Evolutionary conservation across 2,888 invertebrate species (phyloP).

Genomic region (Drosophila mulleri): DNA sequence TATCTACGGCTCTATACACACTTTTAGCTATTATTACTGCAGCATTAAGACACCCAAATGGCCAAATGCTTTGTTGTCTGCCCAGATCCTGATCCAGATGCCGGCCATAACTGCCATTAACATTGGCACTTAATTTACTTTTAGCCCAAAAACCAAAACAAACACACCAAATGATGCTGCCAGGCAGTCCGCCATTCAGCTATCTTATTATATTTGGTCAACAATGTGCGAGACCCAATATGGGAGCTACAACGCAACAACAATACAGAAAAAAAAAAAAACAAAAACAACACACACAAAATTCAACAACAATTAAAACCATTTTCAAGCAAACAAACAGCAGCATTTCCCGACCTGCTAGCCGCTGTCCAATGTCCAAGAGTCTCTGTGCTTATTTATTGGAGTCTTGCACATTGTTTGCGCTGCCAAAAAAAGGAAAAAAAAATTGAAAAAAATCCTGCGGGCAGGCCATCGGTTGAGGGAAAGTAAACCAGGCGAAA

Average conservation of each 20-base stretch:
- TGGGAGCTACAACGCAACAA: slow-evolving; percentile 46
- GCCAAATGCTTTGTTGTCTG: slow-evolving; percentile 53
- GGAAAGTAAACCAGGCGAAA: slow-evolving; percentile 75
- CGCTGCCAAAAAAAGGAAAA: slow-evolving; percentile 40
- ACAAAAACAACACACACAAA: slow-evolving; percentile 35
- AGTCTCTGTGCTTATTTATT: slow-evolving; percentile 72
- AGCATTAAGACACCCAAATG: slow-evolving; percentile 78
- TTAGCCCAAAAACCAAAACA: slow-evolving; percentile 76
- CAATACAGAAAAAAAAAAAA: slow-evolving; percentile 25
- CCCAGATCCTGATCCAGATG: slow-evolving; percentile 72
- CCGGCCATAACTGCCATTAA: slow-evolving; percentile 78
- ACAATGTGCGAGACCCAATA: slow-evolving; percentile 65
- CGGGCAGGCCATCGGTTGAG: slow-evolving; percentile 11
- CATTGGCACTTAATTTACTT: slow-evolving; percentile 79
- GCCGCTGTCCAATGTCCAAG: slow-evolving; percentile 32
- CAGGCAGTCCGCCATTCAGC: slow-evolving; percentile 30
- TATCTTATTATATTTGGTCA: slow-evolving; percentile 78
- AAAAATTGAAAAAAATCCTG: slow-evolving; percentile 6
- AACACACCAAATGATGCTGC: slow-evolving; percentile 65
- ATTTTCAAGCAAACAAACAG: slow-evolving; percentile 74
- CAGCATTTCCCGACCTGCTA: slow-evolving; percentile 34
- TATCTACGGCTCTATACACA: slow-evolving; percentile 63
- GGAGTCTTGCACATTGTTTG: slow-evolving; percentile 79
- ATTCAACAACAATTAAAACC: slow-evolving; percentile 78
- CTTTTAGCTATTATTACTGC: slow-evolving; percentile 76